Evolutionary conservation across 1,140 invertebrate genomes (phyloP), one percentile per base, ranked within the genome.

Genomic region (Maconellicoccus hirsutus): DNA sequence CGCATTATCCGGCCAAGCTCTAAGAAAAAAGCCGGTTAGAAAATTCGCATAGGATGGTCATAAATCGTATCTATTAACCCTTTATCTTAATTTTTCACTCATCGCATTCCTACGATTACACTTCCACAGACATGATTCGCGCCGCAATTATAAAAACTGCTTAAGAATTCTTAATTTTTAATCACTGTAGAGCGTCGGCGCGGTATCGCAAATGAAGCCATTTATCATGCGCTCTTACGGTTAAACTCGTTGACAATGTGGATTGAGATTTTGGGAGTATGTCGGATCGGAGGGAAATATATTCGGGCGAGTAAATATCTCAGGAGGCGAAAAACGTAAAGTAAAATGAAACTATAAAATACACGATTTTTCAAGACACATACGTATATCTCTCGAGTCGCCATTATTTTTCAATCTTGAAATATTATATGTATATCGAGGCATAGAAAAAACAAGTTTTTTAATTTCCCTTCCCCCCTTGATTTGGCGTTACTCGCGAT

Each of bases 71-170:
- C 42, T 19, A 52, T 52, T 52, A 52, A 52, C 42, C 42, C 42
- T 52, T 52, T 52, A 52, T 52, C 42, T 52, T 52, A 52, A 52
- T 52, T 52, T 52, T 52, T 52, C 42, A 52, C 42, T 52, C 42
- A 19, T 52, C 42, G 42, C 42, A 52, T 52, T 52, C 42, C n/a
- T 52, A 8, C 10, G 6, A 14, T 16, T 52, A 52, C 10, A 52
- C 42, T 14, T 16, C 42, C 3, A 12, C 29, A 6, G 29, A 12
- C 29, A 3, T 33, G 29, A 12, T 12, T 33, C 4, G 42, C n/a
- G 42, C 42, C 42, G 10, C 42, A 52, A 52, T 52, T 52, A 38
- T n/a, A n/a, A n/a, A n/a, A n/a, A n/a, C n/a, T n/a, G n/a, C n/a
- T n/a, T n/a, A 8, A 14, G 16, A 52, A 52, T 52, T 52, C 42